Conservation (phyloP, 1,140 invertebrate species). For the Lasioglossum baleicum region DNA sequence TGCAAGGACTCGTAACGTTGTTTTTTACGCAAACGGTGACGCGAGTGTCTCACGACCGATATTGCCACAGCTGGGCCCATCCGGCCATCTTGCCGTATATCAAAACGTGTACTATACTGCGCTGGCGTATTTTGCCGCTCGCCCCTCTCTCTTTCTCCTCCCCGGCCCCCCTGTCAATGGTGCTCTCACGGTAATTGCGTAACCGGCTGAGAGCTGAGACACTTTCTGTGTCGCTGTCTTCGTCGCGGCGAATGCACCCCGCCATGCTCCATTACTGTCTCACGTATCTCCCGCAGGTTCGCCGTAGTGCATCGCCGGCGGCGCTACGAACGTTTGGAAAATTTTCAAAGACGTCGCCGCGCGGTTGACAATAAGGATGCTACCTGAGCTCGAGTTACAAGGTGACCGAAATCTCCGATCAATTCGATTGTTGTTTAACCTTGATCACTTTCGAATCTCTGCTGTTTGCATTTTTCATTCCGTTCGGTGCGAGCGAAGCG, state of each 20-base stretch:
- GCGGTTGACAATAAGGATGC: no score
- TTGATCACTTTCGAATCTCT: no score
- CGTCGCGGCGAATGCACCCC: neutral
- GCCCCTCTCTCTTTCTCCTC: neutral
- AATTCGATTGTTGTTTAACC: no score
- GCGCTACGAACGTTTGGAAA: constrained; percentile 10
- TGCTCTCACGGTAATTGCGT: constrained; percentile 41
- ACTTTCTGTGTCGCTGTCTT: neutral
- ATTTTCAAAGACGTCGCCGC: constrained; percentile 4
- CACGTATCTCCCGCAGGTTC: neutral
- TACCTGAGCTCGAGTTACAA: no score
- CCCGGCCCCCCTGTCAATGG: neutral
- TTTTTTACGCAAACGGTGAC: constrained; percentile 45
- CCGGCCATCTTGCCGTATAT: constrained; percentile 59
- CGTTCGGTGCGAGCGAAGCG: no score
- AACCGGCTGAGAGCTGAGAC: constrained; percentile 19
- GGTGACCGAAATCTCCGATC: no score
- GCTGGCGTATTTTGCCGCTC: constrained; percentile 41
- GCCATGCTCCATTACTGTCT: neutral
- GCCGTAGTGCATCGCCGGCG: neutral
- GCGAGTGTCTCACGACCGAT: constrained; percentile 60
- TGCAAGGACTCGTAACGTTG: constrained; percentile 42
- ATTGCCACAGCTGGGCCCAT: constrained; percentile 64
- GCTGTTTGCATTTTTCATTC: no score
- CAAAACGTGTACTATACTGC: constrained; percentile 54